Conservation (phyloP, 2,797 vertebrate genomes). For the Silurus aristotelis region DNA sequence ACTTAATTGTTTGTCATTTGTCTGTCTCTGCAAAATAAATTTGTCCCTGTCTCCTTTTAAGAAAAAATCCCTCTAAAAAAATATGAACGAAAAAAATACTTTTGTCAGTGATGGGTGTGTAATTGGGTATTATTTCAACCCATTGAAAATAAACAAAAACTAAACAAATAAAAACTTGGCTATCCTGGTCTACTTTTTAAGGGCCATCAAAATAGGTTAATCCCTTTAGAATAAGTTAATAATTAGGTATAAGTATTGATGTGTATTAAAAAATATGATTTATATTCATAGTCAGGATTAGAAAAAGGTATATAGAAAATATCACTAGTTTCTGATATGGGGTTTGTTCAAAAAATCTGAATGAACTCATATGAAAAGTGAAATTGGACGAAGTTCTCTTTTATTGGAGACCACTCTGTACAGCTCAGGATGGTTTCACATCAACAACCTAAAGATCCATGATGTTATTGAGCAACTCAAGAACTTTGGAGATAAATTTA, state of each 20-base stretch:
- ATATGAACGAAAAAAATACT: too few relatives aligned
- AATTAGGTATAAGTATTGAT: background rate
- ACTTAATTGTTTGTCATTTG: background rate
- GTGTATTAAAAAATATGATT: background rate
- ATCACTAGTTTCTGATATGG: background rate
- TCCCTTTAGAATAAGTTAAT: background rate
- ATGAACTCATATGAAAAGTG: background rate
- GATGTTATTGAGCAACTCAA: too few relatives aligned
- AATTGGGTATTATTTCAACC: background rate
- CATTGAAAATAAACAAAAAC: background rate
- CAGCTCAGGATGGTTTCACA: too few relatives aligned
- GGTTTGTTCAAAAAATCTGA: background rate
- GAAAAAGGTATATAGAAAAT: background rate
- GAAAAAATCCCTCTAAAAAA: too few relatives aligned
- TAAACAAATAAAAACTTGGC: background rate
- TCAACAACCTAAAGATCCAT: too few relatives aligned
- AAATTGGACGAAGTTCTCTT: too few relatives aligned
- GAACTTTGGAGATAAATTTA: too few relatives aligned
- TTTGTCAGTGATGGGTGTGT: background rate
- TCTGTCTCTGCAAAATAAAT: background rate
- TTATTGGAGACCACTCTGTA: too few relatives aligned
- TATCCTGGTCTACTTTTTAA: background rate
- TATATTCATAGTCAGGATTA: background rate
- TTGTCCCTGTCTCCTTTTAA: background rate
- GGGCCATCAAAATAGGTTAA: background rate